Evolutionary conservation across 2,888 invertebrate species (phyloP).

Genomic region (Atethmia centrago): DNA sequence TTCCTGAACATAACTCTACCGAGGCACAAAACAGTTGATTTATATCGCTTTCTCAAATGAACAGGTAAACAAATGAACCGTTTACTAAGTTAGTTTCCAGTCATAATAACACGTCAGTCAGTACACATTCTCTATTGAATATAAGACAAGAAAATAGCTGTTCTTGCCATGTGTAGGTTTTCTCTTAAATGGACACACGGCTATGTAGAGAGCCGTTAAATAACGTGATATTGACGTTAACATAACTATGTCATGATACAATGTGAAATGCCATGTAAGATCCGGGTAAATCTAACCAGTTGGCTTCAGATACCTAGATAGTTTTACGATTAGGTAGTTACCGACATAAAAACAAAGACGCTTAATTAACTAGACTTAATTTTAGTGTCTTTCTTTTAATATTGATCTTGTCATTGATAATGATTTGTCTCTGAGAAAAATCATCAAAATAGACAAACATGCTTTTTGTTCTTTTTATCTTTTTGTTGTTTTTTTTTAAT

Average conservation of each 20-base stretch:
- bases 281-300: neutral
- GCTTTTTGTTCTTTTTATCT: too few relatives aligned
- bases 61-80: slow-evolving; percentile 50
- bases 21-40: slow-evolving; percentile 35
- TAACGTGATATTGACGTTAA: slow-evolving; percentile 16
- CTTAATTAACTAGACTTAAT: neutral
- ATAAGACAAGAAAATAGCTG: slow-evolving; percentile 44
- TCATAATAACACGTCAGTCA: slow-evolving; percentile 48
- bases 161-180: slow-evolving; percentile 47
- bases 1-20: slow-evolving; percentile 22
- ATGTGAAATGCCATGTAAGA: slow-evolving; percentile 6
- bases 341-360: neutral
- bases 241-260: neutral
- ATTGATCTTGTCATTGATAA: too few relatives aligned
- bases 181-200: slow-evolving; percentile 41
- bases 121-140: slow-evolving; percentile 44
- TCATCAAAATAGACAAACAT: too few relatives aligned
- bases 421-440: too few relatives aligned
- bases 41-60: slow-evolving; percentile 52
- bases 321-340: neutral
- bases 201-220: slow-evolving; percentile 7
- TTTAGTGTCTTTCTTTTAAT: neutral
- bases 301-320: neutral
- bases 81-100: slow-evolving; percentile 47
- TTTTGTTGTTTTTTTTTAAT: too few relatives aligned